These are phyloP conservation scores for Drosophila rubida DNA, from an alignment of 2,888 invertebrate genomes.

Conservation along the genomic window DNA sequence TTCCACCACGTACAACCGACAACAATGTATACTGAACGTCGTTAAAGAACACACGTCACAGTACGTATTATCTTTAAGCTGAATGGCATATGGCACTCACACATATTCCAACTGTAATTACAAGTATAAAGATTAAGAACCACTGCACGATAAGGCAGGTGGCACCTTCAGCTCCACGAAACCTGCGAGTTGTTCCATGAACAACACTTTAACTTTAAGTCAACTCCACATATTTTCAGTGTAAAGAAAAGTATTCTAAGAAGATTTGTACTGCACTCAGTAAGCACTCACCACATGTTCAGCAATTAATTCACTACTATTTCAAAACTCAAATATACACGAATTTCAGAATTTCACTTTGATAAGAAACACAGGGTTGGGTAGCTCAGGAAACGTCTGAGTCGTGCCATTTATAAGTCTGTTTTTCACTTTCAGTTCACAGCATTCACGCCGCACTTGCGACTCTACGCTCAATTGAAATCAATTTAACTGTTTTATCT, in stretches of 20 bases:
- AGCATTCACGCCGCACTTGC: conserved; percentile 21
- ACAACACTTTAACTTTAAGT: neutral
- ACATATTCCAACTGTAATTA: conserved; percentile 7
- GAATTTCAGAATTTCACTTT: neutral
- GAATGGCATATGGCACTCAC: neutral
- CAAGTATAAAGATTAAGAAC: conserved; percentile 22
- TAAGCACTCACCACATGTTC: neutral
- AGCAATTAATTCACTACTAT: neutral
- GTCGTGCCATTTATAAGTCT: neutral
- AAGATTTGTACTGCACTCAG: neutral
- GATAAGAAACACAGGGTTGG: neutral
- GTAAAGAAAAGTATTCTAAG: neutral
- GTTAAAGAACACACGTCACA: neutral
- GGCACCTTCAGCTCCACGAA: neutral
- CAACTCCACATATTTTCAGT: neutral
- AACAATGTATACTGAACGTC: neutral
- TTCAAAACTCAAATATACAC: neutral
- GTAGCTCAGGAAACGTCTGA: neutral
- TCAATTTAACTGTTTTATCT: conserved; percentile 71
- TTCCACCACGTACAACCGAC: neutral
- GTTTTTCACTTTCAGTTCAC: neutral
- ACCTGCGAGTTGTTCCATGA: neutral
- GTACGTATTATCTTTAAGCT: neutral
- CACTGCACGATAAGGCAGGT: conserved; percentile 21
- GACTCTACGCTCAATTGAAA: conserved; percentile 64